Evolutionary conservation across 35 echinoderm and acorn worm species (phyloP).

Genomic region (Hemicentrotus pulcherrimus): DNA sequence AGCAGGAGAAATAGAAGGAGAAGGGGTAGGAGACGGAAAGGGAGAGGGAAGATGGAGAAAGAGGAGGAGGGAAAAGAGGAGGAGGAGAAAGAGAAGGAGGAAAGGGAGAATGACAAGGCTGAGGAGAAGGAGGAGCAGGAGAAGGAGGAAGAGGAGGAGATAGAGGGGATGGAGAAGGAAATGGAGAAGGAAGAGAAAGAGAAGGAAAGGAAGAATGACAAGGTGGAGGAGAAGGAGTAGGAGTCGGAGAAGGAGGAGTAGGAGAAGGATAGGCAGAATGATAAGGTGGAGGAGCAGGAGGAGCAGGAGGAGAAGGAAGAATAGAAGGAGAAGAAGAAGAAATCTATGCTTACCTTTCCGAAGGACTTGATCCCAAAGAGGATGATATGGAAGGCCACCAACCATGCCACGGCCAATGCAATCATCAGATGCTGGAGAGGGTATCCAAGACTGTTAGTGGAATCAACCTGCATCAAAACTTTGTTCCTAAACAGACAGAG

Average conservation of each 20-base stretch:
- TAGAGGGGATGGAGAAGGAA: neutral
- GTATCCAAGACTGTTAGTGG: neutral
- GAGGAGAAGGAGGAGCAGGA: too few relatives aligned
- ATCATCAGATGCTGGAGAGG: constrained; percentile 22
- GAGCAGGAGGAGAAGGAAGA: neutral
- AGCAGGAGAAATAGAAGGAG: neutral
- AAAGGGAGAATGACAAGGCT: too few relatives aligned
- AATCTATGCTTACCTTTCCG: constrained; percentile 3
- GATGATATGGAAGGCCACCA: constrained; percentile 1
- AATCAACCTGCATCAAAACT: neutral
- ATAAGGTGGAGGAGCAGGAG: neutral
- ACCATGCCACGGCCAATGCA: neutral
- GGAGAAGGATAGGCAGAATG: neutral
- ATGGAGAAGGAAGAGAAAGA: neutral
- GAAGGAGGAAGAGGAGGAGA: neutral
- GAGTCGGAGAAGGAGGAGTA: neutral
- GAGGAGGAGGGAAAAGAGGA: neutral
- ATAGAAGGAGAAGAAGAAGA: neutral
- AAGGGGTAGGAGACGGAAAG: neutral
- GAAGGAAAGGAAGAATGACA: too few relatives aligned
- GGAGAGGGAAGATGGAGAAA: too few relatives aligned
- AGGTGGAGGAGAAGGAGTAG: neutral
- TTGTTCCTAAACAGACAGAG: neutral
- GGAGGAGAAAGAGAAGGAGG: neutral
- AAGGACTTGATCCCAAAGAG: constrained; percentile 46